Evolutionary conservation across 2,888 invertebrate genomes (phyloP).

Genomic region (Aphodius sticticus): DNA sequence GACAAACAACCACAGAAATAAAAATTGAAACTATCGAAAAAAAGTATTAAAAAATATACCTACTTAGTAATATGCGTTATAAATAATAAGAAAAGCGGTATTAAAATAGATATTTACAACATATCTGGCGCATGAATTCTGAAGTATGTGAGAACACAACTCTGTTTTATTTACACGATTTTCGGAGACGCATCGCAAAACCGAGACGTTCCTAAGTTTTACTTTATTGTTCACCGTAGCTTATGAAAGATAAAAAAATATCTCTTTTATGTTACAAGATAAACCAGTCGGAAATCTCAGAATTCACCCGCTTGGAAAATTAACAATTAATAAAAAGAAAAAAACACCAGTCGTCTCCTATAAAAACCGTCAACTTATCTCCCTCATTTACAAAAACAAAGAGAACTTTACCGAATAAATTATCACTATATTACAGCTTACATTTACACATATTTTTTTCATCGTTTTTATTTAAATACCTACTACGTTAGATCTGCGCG

Average conservation of each 20-base stretch:
- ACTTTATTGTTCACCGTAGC: not conserved
- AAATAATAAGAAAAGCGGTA: not conserved
- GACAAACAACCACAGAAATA: not conserved
- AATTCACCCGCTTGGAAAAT: not conserved
- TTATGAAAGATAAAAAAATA: not conserved
- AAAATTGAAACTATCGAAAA: not conserved
- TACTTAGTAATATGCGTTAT: not conserved
- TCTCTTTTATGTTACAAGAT: not conserved
- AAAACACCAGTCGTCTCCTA: not conserved
- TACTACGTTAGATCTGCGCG: not conserved
- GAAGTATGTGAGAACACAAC: not conserved
- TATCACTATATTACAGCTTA: conserved; percentile 19
- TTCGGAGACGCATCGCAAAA: not conserved
- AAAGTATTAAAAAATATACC: not conserved
- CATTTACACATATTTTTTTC: conserved; percentile 23
- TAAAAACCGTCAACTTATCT: conserved; percentile 6
- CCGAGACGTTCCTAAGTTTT: not conserved
- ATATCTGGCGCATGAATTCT: not conserved
- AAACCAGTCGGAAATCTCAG: not conserved
- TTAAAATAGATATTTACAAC: conserved; percentile 4
- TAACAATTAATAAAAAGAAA: not conserved
- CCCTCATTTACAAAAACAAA: conserved; percentile 11
- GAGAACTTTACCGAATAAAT: conserved; percentile 9
- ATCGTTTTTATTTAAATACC: not conserved
- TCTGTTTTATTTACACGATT: not conserved